Evolutionary conservation across 2,888 invertebrate species (phyloP).

Genomic region (Catocala fraxini): DNA sequence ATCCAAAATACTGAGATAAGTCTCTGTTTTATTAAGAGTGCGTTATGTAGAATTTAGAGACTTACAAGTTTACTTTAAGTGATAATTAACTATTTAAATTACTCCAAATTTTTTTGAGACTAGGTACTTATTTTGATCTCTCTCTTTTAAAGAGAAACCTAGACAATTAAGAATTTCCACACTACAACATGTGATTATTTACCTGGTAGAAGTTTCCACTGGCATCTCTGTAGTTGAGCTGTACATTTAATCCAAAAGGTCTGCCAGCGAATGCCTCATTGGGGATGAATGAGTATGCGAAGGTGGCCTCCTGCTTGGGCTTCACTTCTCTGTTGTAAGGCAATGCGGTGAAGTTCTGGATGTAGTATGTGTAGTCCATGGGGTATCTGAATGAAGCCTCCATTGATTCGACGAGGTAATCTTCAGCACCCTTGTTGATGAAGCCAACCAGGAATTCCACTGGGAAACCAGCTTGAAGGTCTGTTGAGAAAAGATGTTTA

Average conservation of each 20-base stretch:
- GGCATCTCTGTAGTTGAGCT: slow-evolving; percentile 95
- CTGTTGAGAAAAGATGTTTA: slow-evolving; percentile 77
- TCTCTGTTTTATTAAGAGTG: too few relatives aligned
- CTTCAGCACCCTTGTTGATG: slow-evolving; percentile 96
- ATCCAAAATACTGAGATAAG: too few relatives aligned
- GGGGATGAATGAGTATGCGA: slow-evolving; percentile 97
- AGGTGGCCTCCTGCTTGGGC: slow-evolving; percentile 97
- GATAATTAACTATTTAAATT: too few relatives aligned
- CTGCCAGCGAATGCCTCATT: slow-evolving; percentile 98
- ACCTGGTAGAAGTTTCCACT: slow-evolving; percentile 89
- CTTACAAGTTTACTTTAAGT: too few relatives aligned
- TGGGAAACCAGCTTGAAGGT: slow-evolving; percentile 96
- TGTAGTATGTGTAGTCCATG: slow-evolving; percentile 99
- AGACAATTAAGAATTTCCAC: too few relatives aligned
- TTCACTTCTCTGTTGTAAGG: slow-evolving; percentile 95
- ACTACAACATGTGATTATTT: slow-evolving; percentile 23
- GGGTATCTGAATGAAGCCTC: slow-evolving; percentile 99
- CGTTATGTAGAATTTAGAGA: too few relatives aligned
- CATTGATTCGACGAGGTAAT: slow-evolving; percentile 96
- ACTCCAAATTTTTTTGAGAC: too few relatives aligned
- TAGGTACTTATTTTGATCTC: too few relatives aligned
- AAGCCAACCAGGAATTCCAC: slow-evolving; percentile 99
- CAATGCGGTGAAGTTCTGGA: slow-evolving; percentile 98
- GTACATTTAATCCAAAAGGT: slow-evolving; percentile 98
- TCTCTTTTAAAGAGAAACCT: too few relatives aligned